Percentiles rank a stretch among this genome's conserved stretches.
Conservation (phyloP, 1,140 invertebrate genomes). For the Lordiphosa clarofinis region DNA sequence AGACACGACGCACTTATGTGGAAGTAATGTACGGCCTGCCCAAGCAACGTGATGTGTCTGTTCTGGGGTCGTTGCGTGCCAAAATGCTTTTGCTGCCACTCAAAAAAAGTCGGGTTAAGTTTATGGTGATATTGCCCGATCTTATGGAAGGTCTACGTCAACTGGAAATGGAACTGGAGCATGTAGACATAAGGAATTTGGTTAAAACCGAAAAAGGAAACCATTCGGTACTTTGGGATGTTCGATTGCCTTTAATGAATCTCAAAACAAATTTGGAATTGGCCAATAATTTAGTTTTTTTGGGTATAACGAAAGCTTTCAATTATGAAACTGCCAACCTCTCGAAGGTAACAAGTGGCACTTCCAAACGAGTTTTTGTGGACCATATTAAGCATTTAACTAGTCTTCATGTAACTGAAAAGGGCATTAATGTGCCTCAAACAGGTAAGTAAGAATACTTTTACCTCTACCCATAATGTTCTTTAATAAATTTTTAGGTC, state of each 20-base stretch:
- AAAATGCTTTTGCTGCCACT: constrained; percentile 7
- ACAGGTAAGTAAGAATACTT: neutral
- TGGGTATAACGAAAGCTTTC: neutral
- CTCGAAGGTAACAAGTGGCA: neutral
- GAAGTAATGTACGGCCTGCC: constrained; percentile 12
- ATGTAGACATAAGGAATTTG: constrained; percentile 1
- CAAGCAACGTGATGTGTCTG: constrained; percentile 3
- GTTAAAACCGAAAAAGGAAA: neutral
- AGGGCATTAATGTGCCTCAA: neutral
- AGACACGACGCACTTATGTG: constrained; percentile 4
- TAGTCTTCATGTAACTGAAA: neutral
- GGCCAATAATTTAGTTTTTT: neutral
- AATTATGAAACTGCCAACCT: neutral
- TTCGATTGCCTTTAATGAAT: neutral
- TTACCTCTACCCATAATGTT: too few relatives aligned
- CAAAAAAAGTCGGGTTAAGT: constrained; percentile 1
- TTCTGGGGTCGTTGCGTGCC: neutral
- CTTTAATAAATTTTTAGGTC: too few relatives aligned
- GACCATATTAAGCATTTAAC: neutral
- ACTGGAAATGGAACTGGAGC: neutral
- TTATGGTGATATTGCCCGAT: constrained; percentile 10
- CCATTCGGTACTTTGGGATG: neutral
- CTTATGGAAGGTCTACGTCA: neutral
- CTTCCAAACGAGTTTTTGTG: too few relatives aligned
- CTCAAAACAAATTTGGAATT: neutral